Conservation (phyloP, 2,888 invertebrate species). For the Yponomeuta plumbellus region DNA sequence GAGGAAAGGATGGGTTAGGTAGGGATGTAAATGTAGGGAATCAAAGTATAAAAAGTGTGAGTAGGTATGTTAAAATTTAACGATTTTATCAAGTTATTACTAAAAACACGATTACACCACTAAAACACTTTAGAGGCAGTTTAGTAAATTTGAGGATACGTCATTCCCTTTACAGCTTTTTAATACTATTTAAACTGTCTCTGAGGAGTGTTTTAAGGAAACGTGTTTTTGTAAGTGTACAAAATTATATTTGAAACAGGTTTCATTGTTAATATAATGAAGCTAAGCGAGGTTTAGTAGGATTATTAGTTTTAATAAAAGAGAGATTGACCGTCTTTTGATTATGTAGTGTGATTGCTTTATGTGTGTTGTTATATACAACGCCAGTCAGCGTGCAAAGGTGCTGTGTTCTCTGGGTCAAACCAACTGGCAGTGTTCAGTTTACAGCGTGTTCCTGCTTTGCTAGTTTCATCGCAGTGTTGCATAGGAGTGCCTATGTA, state of each 20-base stretch:
- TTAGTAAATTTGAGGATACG: no score
- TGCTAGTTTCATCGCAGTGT: slow-evolving; percentile 9
- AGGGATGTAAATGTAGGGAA: background rate
- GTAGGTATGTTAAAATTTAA: background rate
- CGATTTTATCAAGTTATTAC: no score
- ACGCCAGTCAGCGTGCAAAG: slow-evolving; percentile 14
- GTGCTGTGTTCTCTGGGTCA: slow-evolving; percentile 8
- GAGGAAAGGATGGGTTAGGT: background rate
- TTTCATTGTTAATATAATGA: slow-evolving; percentile 7
- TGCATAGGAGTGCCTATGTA: slow-evolving; percentile 7
- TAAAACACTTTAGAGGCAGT: no score
- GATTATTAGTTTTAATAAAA: background rate
- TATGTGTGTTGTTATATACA: slow-evolving; percentile 11
- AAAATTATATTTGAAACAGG: background rate
- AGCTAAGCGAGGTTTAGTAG: slow-evolving; percentile 9
- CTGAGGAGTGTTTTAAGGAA: no score
- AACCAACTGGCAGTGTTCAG: slow-evolving; percentile 10
- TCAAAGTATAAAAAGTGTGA: no score
- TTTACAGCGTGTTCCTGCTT: slow-evolving; percentile 1
- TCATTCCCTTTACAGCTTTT: no score
- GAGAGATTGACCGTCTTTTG: slow-evolving; percentile 5
- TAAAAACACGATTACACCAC: no score
- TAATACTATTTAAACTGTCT: no score
- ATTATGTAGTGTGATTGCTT: slow-evolving; percentile 1
- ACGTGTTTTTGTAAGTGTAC: no score